Evolutionary conservation across 2,888 invertebrate genomes (phyloP), one percentile per base, ranked within the genome.

Genomic region (Melanostoma scalare): DNA sequence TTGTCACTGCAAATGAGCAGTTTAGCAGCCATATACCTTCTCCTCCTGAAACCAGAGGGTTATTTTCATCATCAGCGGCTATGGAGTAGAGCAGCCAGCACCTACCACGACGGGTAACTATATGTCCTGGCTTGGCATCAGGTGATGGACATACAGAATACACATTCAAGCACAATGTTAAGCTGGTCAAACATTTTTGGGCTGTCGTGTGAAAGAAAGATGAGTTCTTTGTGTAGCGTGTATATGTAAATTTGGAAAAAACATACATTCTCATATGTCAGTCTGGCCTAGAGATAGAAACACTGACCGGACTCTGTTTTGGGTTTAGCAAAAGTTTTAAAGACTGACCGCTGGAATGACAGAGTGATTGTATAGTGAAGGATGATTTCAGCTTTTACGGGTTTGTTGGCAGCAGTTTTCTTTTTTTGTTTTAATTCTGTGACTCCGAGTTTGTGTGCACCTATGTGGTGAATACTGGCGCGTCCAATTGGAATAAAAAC

Each of bases 1-100:
- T 74, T 82, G 82, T 82, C 77, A 69, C 77, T 82, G 77, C 73
- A 82, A 82, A 82, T 82, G 82, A 82, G 82, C 82, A 82, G 82
- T 78, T 82, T 78, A 76, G 63, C 33, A 65, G 72, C 33, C 52
- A 61, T 61, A 40, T 69, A 74, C 63, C 40, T 5, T 60, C 33
- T 3, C 6, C 5, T 56, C 56, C 20, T 53, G 35, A 36, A 10
- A 6, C 2, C 20, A 56, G 38, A 53, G n/a, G 40, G 55, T 42
- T 52, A 63, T 46, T 71, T 53, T 61, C 65, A 61, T 36, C 68
- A 72, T 9, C 48, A 55, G 36, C 55, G 67, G 48, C 48, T 33
- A 1, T 20, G 10, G 8, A 52, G 20, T 35, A 42, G 6, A 8
- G 20, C 36, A 35, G n/a, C 9, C 0, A 33, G 8, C 8, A 67